Evolutionary conservation across 2,797 vertebrate species (phyloP).

Genomic region (Cyprinella venusta): DNA sequence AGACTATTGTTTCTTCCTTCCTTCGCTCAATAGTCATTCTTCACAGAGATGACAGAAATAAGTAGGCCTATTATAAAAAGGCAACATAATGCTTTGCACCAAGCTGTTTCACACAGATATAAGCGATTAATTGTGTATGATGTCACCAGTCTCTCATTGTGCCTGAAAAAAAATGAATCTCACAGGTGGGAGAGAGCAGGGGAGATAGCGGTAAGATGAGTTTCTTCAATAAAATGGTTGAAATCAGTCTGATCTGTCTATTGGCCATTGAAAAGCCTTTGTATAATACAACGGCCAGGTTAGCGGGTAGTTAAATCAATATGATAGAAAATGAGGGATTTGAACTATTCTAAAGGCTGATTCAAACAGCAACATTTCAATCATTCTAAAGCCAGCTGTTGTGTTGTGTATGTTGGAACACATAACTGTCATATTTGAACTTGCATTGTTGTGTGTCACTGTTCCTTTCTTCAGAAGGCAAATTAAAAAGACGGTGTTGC

Average conservation of each 20-base stretch:
- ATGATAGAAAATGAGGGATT: slow-evolving; percentile 17
- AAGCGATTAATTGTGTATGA: slow-evolving; percentile 45
- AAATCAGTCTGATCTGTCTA: slow-evolving; percentile 40
- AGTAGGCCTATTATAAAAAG: slow-evolving; percentile 25
- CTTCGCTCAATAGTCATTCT: slow-evolving; percentile 26
- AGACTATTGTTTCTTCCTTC: slow-evolving; percentile 36
- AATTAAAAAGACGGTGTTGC: not conserved
- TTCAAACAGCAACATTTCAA: not conserved
- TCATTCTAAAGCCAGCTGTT: not conserved
- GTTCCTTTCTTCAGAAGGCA: not conserved
- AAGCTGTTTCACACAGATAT: slow-evolving; percentile 43
- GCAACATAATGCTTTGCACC: slow-evolving; percentile 15
- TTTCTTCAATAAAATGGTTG: slow-evolving; percentile 34
- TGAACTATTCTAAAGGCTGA: not conserved
- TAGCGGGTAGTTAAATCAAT: slow-evolving; percentile 16
- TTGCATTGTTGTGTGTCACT: not conserved
- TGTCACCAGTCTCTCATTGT: slow-evolving; percentile 48
- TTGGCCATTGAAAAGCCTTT: slow-evolving; percentile 33
- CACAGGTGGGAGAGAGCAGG: slow-evolving; percentile 7
- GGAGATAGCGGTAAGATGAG: slow-evolving; percentile 44
- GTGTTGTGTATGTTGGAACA: not conserved
- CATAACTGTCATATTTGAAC: not conserved
- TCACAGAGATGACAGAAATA: slow-evolving; percentile 42
- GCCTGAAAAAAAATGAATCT: slow-evolving; percentile 29
- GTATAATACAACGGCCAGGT: slow-evolving; percentile 9